These are phyloP conservation scores for Drosophila antonietae DNA, from an alignment of 2,888 invertebrate genomes.

Conservation along the genomic window DNA sequence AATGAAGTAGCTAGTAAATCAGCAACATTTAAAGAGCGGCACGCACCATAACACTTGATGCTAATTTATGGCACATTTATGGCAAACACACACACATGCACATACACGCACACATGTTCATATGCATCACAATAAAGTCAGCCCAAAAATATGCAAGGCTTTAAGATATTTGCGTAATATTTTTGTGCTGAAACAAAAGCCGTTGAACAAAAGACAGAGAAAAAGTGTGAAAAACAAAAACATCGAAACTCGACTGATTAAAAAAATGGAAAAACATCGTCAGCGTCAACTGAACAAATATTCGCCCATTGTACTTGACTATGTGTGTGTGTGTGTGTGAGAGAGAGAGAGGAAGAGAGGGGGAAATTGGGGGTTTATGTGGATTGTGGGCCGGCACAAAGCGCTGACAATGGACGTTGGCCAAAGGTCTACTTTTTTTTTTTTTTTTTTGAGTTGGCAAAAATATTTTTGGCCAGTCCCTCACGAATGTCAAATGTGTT, in stretches of 20 bases:
- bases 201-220: slow-evolving; percentile 3
- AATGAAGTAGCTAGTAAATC: slow-evolving; percentile 38
- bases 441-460: slow-evolving; percentile 51
- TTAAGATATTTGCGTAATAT: slow-evolving; percentile 14
- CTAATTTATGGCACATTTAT: slow-evolving; percentile 70
- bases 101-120: slow-evolving; percentile 2
- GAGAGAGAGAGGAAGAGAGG: not conserved
- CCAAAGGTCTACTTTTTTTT: slow-evolving; percentile 45
- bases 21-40: slow-evolving; percentile 44
- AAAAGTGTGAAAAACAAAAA: slow-evolving; percentile 6
- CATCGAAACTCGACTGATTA: slow-evolving; percentile 38
- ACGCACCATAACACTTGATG: slow-evolving; percentile 60
- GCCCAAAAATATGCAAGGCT: slow-evolving; percentile 19
- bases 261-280: slow-evolving; percentile 14
- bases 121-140: slow-evolving; percentile 8
- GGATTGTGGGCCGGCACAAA: slow-evolving; percentile 1
- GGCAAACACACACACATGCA: slow-evolving; percentile 31
- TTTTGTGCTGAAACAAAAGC: slow-evolving; percentile 20
- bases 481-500: slow-evolving; percentile 48
- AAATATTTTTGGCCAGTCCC: slow-evolving; percentile 52
- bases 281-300: slow-evolving; percentile 45
- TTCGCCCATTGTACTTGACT: slow-evolving; percentile 42
- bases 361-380: not conserved
- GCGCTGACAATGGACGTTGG: slow-evolving; percentile 51
- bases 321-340: slow-evolving; percentile 12